Evolutionary conservation across 2,888 invertebrate genomes (phyloP).

Genomic region (Coelinius sp.): DNA sequence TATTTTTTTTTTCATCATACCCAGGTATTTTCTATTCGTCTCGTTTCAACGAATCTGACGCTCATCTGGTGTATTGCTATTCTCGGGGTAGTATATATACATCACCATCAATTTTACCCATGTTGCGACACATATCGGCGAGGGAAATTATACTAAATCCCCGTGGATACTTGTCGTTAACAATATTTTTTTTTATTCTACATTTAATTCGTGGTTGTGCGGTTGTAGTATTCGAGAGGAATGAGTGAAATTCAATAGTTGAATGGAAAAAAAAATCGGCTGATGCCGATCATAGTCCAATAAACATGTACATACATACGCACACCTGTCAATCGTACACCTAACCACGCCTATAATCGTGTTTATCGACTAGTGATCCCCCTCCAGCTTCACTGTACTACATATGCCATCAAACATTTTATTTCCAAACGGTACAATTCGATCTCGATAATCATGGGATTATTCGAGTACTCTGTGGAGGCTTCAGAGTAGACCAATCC

Average conservation of each 20-base stretch:
- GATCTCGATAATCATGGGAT: conserved; percentile 67
- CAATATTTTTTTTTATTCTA: conserved; percentile 42
- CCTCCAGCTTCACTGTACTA: neutral
- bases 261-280: conserved; percentile 10
- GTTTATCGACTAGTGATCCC: conserved; percentile 36
- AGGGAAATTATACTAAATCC: conserved; percentile 50
- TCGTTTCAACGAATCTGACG: conserved; percentile 20
- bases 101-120: conserved; percentile 18
- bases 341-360: conserved; percentile 37
- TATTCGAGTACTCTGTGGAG: conserved; percentile 50
- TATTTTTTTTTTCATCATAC: neutral
- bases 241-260: neutral
- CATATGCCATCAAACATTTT: neutral
- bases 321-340: conserved; percentile 23
- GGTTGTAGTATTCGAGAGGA: neutral
- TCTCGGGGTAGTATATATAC: conserved; percentile 3
- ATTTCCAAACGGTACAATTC: conserved; percentile 54
- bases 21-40: conserved; percentile 23
- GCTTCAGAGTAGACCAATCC: conserved; percentile 14
- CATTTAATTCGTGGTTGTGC: conserved; percentile 35
- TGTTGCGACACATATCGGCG: conserved; percentile 34
- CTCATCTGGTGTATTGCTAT: neutral
- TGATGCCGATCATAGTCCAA: conserved; percentile 19
- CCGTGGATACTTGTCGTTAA: conserved; percentile 42
- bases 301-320: conserved; percentile 8